Conservation (phyloP, 2,797 vertebrate genomes). For the Gymnoscopelus braueri region DNA sequence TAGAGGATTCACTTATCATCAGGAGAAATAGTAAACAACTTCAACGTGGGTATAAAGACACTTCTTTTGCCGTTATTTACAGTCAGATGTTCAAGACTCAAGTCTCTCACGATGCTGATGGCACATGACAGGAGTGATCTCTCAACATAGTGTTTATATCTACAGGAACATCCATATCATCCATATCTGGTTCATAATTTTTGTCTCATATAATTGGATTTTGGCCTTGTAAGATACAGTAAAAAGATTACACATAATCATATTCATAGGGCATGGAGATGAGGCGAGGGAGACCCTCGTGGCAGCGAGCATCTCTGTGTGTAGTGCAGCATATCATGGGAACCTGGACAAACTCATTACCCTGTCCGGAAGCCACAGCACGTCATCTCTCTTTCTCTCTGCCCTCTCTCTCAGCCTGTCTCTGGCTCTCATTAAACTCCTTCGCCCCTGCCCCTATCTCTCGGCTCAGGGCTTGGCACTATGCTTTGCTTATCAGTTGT, state of each 20-base stretch:
- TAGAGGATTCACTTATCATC: no score
- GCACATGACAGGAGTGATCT: constrained; percentile 26
- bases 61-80: no score
- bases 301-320: constrained; percentile 22
- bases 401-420: constrained; percentile 22
- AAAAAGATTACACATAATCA: constrained; percentile 19
- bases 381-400: constrained; percentile 13
- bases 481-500: constrained; percentile 51
- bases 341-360: constrained; percentile 70
- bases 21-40: no score
- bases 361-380: constrained; percentile 52
- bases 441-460: constrained; percentile 11
- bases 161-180: constrained; percentile 25
- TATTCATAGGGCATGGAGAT: constrained; percentile 15
- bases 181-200: no score
- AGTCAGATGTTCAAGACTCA: no score
- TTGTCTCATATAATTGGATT: constrained; percentile 36
- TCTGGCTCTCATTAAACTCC: constrained; percentile 33
- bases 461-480: constrained; percentile 32
- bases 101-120: constrained; percentile 26
- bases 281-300: constrained; percentile 8
- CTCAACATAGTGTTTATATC: background rate
- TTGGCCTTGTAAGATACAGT: constrained; percentile 16
- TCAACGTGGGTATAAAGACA: no score
- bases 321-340: constrained; percentile 36